phyloP scores from a whole-genome alignment of 2,797 vertebrate species.

The Craterocephalus amniculus region DNA sequence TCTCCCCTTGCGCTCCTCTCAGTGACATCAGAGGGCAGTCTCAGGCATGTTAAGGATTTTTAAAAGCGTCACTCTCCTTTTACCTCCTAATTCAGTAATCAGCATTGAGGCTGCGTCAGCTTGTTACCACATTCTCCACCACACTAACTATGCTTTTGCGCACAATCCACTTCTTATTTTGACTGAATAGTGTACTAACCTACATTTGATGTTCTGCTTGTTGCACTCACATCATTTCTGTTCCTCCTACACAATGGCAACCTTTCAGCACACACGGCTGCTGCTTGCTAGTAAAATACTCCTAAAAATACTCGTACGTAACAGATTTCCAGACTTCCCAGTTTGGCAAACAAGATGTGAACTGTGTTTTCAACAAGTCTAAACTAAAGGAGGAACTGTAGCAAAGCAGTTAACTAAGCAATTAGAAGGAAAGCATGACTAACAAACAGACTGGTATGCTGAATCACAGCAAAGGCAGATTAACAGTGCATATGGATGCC shows the following conservation, averaged over 20 bases:
- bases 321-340: not conserved
- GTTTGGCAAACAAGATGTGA: not conserved
- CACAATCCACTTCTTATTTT: constrained; percentile 18
- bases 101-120: constrained; percentile 26
- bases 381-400: not conserved
- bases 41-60: constrained; percentile 83
- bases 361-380: not conserved
- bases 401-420: not conserved
- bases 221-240: constrained; percentile 25
- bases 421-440: not conserved
- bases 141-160: constrained; percentile 29
- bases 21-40: constrained; percentile 85
- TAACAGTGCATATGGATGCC: not conserved
- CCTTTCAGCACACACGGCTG: constrained; percentile 34
- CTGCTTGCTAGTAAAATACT: constrained; percentile 26
- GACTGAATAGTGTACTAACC: constrained; percentile 8
- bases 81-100: constrained; percentile 37
- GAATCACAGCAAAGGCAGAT: not conserved
- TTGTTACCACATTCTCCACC: constrained; percentile 32
- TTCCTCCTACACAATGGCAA: constrained; percentile 57
- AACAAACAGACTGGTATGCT: not conserved
- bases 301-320: constrained; percentile 7
- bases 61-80: constrained; percentile 66
- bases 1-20: constrained; percentile 44
- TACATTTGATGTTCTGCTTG: constrained; percentile 26